Evolutionary conservation across 2,888 invertebrate species (phyloP).

Genomic region (Scaptomyza flava): DNA sequence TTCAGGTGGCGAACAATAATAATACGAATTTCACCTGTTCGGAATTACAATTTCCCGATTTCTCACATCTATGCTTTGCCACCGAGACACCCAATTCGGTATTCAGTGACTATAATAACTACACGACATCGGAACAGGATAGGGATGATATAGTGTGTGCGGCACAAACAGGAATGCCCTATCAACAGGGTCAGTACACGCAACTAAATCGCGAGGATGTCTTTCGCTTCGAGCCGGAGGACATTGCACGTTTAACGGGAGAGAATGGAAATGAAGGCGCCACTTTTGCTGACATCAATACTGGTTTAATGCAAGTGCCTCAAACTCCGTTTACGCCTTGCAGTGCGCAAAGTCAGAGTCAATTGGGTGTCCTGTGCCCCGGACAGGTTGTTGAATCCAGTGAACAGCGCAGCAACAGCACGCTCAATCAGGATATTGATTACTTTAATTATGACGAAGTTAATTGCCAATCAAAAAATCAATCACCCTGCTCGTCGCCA

Average conservation of each 20-base stretch:
- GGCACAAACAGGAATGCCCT: constrained; percentile 55
- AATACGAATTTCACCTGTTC: constrained; percentile 62
- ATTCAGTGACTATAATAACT: constrained; percentile 72
- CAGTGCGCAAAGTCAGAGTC: constrained; percentile 44
- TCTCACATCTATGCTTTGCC: constrained; percentile 75
- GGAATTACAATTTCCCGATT: constrained; percentile 80
- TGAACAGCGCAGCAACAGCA: constrained; percentile 25
- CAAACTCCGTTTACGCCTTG: constrained; percentile 68
- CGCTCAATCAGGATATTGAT: constrained; percentile 81
- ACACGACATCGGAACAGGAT: constrained; percentile 49
- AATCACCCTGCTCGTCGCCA: constrained; percentile 84
- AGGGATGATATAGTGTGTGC: constrained; percentile 69
- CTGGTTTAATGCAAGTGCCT: constrained; percentile 52
- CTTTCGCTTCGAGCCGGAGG: constrained; percentile 84
- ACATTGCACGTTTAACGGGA: constrained; percentile 82
- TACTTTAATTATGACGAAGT: constrained; percentile 85
- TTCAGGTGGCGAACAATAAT: constrained; percentile 60
- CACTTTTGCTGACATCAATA: constrained; percentile 37
- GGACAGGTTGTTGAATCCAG: constrained; percentile 10
- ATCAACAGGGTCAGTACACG: constrained; percentile 72
- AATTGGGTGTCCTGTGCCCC: neutral
- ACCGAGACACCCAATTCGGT: constrained; percentile 84
- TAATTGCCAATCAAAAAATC: constrained; percentile 85
- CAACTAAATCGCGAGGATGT: constrained; percentile 79
- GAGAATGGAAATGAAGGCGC: constrained; percentile 2